Percentiles rank a stretch among this genome's conserved stretches.
Conservation (phyloP, 1,140 invertebrate genomes). For the Doryteuthis pealeii region DNA sequence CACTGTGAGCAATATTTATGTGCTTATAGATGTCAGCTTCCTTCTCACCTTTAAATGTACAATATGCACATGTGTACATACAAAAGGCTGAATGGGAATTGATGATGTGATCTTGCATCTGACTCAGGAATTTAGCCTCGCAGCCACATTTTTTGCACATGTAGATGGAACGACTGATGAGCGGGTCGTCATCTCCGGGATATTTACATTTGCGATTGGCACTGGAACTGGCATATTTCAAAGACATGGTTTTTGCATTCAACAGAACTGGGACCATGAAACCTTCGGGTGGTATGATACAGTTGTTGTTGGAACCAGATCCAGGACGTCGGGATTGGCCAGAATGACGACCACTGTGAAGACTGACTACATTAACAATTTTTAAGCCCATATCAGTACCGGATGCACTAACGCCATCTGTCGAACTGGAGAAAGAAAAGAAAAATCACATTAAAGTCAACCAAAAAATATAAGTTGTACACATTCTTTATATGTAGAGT, state of each 20-base stretch:
- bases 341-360: neutral
- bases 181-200: neutral
- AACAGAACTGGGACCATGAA: neutral
- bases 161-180: neutral
- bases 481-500: no score
- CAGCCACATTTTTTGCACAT: conserved; percentile 11
- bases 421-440: no score
- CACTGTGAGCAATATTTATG: neutral
- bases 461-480: no score
- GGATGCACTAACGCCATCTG: neutral
- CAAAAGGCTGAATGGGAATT: neutral
- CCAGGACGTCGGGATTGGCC: neutral
- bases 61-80: conserved; percentile 7
- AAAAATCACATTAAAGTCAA: no score
- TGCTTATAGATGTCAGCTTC: neutral
- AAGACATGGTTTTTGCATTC: conserved; percentile 5
- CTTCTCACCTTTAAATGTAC: conserved; percentile 5
- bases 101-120: conserved; percentile 4
- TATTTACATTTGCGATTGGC: neutral
- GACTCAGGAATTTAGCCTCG: neutral
- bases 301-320: neutral
- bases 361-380: conserved; percentile 10
- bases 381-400: conserved; percentile 3
- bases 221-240: conserved; percentile 6
- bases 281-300: neutral